phyloP scores from a whole-genome alignment of 1,140 invertebrate species.

The Ceratoteleas bidentatus region DNA sequence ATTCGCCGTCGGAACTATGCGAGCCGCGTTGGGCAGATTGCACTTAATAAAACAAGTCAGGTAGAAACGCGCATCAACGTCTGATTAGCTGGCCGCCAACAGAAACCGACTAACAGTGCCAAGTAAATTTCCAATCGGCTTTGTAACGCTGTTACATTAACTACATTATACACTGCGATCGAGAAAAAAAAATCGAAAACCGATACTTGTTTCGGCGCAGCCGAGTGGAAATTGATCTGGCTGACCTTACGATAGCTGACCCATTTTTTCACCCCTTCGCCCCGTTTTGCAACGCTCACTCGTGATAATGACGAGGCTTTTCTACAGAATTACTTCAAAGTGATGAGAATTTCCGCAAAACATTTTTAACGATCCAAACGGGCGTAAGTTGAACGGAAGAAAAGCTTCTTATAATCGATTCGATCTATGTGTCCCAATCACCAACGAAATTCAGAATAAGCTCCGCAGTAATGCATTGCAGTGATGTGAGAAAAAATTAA shows the following conservation, averaged over 20 bases:
- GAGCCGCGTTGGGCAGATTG: not conserved
- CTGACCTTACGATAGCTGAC: conserved; percentile 52
- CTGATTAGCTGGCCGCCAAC: conserved; percentile 41
- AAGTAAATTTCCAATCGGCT: conserved; percentile 50
- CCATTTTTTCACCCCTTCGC: conserved; percentile 19
- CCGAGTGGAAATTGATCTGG: conserved; percentile 43
- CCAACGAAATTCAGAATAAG: too few species aligned
- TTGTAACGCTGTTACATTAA: conserved; percentile 41
- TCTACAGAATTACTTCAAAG: conserved; percentile 16
- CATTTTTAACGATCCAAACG: not conserved
- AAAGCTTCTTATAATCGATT: too few species aligned
- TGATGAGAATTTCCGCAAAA: conserved; percentile 9
- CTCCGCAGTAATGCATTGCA: too few species aligned
- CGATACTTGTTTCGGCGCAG: conserved; percentile 29
- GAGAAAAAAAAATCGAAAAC: conserved; percentile 40
- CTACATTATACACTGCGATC: conserved; percentile 21
- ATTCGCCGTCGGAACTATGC: conserved; percentile 16
- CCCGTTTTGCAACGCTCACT: conserved; percentile 7
- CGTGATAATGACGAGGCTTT: conserved; percentile 17
- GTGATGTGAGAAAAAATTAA: too few species aligned
- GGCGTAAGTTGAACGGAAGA: too few species aligned
- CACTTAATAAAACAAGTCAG: conserved; percentile 35
- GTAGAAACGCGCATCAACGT: conserved; percentile 29
- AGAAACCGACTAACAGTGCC: conserved; percentile 41
- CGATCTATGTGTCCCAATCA: too few species aligned